Base-by-base conservation (phyloP, 2,113 vertebrate species). In the Lates calcarifer region DNA sequence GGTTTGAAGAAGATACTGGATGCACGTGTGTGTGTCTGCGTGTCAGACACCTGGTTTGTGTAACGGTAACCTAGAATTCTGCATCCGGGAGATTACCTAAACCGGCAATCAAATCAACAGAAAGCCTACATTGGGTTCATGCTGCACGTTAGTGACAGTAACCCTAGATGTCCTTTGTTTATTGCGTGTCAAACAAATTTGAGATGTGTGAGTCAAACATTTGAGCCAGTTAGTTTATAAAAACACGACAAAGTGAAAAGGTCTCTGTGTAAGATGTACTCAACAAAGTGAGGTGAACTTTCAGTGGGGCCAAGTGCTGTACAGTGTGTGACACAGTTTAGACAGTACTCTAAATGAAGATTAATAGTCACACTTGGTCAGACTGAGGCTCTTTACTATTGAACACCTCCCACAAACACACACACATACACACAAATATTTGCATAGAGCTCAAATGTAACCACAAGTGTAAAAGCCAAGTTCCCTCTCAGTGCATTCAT, bases 51-150 rank as follows among this genome's bases (percentile, higher is more conserved):
- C 87, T 58, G 70, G 66, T 49, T 61, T 74, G 82, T 77, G 81
- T 62, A 73, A 71, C 18, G 51, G 56, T 70, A 89, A 88, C 83
- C 82, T 71, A 85, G 74, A 86, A 89, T 70, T 22, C 18, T 58
- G 74, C 17, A 1, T 78, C 71, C 90, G 81, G 85, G 74, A 84
- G 90, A 39, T 79, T 74, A 70, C 37, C 78, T 62, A 60, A 71
- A 33, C 67, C 56, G 76, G 29, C 60, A 81, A 43, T 86, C 76
- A 73, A 17, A 65, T 74, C 61, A 66, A 33, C 63, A 71, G 60
- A 73, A 80, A 60, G 74, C 68, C 74, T 39, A 78, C 45, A 41
- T 4, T 7, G 29, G 65, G n/a, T 68, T 70, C 62, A 76, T n/a
- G 37, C 8, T 74, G 51, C 64, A 51, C 1, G 1, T 26, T 63